Evolutionary conservation across 1,140 invertebrate species (phyloP).

Genomic region (Cyrtorhinus lividipennis): DNA sequence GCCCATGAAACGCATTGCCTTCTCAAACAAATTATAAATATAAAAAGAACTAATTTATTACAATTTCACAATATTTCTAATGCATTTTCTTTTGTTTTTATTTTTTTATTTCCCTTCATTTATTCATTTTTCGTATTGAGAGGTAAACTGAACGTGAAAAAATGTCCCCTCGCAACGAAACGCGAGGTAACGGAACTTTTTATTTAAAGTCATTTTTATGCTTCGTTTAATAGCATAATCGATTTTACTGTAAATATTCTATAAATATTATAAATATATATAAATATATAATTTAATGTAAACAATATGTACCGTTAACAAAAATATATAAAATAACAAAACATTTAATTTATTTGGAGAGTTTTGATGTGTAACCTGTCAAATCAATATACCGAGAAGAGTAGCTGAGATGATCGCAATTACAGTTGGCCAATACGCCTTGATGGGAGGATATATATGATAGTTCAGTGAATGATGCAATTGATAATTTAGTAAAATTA

Average conservation of each 20-base stretch:
- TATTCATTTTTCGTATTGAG: neutral
- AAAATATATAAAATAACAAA: conserved; percentile 21
- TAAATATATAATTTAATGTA: conserved; percentile 14
- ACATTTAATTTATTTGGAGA: conserved; percentile 19
- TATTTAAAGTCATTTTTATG: conserved; percentile 18
- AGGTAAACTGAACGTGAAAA: neutral
- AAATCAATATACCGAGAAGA: too few relatives aligned
- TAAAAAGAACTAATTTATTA: neutral
- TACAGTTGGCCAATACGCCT: too few relatives aligned
- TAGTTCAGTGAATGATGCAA: too few relatives aligned
- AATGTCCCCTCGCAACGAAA: conserved; percentile 6
- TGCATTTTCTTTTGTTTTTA: neutral
- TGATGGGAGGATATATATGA: too few relatives aligned
- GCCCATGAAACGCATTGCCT: neutral
- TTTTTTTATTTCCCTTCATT: neutral
- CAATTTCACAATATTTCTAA: neutral
- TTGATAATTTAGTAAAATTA: too few relatives aligned
- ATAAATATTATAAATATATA: conserved; percentile 20
- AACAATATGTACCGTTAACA: conserved; percentile 22
- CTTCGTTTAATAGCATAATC: conserved; percentile 19
- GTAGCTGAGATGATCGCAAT: too few relatives aligned
- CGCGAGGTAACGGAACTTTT: conserved; percentile 14
- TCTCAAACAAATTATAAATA: neutral
- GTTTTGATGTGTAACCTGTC: too few relatives aligned
- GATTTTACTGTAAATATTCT: conserved; percentile 19